phyloP scores from a whole-genome alignment of 2,797 vertebrate genomes.

The Cryptoprocta ferox region DNA sequence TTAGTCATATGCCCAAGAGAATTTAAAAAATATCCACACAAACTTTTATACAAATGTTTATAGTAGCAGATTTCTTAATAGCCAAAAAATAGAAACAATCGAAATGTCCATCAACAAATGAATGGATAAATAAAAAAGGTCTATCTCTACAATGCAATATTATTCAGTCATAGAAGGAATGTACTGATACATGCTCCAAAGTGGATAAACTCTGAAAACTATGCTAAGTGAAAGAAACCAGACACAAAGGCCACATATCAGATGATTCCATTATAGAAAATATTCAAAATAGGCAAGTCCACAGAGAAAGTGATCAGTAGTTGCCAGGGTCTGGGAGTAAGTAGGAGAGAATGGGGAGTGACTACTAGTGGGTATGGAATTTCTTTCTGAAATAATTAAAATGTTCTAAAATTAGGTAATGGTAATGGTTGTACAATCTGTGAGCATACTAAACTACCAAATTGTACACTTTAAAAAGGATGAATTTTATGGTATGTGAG shows the following conservation, averaged over 20 bases:
- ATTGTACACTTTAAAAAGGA: not conserved
- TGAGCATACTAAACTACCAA: not conserved
- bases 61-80: conserved; percentile 10
- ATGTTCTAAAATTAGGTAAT: not conserved
- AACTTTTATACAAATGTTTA: conserved; percentile 1
- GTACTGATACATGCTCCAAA: not conserved
- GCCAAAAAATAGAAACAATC: not conserved
- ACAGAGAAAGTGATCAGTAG: not conserved
- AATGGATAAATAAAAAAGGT: not conserved
- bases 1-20: not conserved
- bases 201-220: not conserved
- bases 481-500: not conserved
- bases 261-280: not conserved
- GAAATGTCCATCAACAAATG: not conserved
- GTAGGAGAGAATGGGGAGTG: not conserved
- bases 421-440: not conserved
- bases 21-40: conserved; percentile 3
- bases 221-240: not conserved
- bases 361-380: not conserved
- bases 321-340: not conserved
- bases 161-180: not conserved
- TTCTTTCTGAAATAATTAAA: conserved; percentile 6
- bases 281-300: not conserved
- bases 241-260: not conserved
- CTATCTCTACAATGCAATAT: not conserved